These are phyloP conservation scores for Myotis planiceps DNA, from an alignment of 2,797 vertebrate genomes.

Conservation along the genomic window DNA sequence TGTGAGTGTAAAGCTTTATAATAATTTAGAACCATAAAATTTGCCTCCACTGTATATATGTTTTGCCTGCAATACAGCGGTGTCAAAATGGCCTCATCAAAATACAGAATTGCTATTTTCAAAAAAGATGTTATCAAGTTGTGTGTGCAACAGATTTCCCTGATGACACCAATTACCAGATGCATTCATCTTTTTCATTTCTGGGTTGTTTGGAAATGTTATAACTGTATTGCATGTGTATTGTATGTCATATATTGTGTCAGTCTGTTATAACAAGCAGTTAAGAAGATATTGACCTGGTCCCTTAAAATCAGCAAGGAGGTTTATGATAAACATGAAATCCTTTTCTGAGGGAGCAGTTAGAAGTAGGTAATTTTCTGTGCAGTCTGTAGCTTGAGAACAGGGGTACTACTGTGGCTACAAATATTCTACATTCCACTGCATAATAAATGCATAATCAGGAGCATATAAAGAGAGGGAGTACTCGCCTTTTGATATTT, in stretches of 20 bases:
- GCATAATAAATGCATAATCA: neutral
- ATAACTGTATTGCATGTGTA: neutral
- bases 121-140: neutral
- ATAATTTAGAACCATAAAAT: neutral
- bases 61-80: neutral
- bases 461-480: neutral
- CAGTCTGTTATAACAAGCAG: neutral
- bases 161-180: neutral
- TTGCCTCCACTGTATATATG: neutral
- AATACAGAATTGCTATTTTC: neutral
- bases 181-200: conserved; percentile 7
- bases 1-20: neutral
- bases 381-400: neutral
- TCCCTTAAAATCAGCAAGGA: neutral
- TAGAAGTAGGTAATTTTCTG: neutral
- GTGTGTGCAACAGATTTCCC: neutral
- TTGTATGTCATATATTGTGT: neutral
- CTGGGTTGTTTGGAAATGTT: neutral
- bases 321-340: neutral
- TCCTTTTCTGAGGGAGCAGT: neutral
- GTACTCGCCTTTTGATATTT: neutral
- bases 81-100: neutral
- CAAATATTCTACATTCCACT: neutral
- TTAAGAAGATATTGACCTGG: neutral
- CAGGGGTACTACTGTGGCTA: neutral